Evolutionary conservation across 2,113 vertebrate species (phyloP), one percentile per base, ranked within the genome.

Genomic region (Origma solitaria): DNA sequence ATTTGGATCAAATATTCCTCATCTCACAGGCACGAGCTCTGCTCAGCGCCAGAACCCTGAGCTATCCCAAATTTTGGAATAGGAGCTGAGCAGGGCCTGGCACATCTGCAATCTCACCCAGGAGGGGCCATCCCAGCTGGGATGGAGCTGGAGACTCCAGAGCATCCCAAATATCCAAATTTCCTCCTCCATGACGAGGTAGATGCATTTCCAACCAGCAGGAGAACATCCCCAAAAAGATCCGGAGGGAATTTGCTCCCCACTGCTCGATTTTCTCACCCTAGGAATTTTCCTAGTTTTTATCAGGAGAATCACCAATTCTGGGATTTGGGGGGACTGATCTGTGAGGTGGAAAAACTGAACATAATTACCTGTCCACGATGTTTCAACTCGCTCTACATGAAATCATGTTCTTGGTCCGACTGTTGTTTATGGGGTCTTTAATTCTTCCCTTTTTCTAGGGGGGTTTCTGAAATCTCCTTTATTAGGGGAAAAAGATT

Each of bases 401-500:
- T 15, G 25, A 61, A 96, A 93, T 70, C 89, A 69, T 47, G 47
- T 33, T 85, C 91, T 61, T 73, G 35, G 1, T 90, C 92, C 94
- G 70, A 6, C 58, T 22, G 45, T 30, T 61, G 51, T 97, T 94
- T 95, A 90, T 64, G 61, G 88, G 93, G 80, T 49, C 71, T 89
- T 93, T 95, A 95, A 91, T 76, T 86, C 90, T 95, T 88, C 91
- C 73, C 50, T 72, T 78, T 92, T 95, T 73, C 77, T 64, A 15
- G 54, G 88, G 91, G 92, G 93, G 82, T 7, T 50, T 87, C 96
- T 93, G 94, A 97, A 96, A 95, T 96, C 95, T 95, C 85, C 94
- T 97, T 97, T 92, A 93, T 96, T 91, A 92, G 80, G 77, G 94
- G 90, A 96, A 96, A 96, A 95, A 96, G 95, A 91, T 97, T 94